A percentile compares a stretch with the other conserved stretches of the same genome.
Conservation (phyloP, 2,113 vertebrate genomes). For the Brachyhypopomus gauderio region DNA sequence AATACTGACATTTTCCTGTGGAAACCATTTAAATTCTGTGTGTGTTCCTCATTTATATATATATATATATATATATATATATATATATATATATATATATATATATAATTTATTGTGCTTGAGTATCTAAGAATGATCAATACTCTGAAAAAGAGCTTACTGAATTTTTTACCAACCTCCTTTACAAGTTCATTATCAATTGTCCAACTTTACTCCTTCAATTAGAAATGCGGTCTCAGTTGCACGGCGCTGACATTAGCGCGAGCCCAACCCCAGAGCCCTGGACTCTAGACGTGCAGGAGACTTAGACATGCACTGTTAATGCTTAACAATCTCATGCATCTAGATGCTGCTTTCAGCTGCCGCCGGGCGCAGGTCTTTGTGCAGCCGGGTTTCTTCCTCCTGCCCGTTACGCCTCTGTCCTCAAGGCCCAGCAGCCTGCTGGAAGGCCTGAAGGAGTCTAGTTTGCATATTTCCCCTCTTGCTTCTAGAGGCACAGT, state of each 20-base stretch:
- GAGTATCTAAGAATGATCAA: no score
- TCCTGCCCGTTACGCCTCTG: constrained; percentile 40
- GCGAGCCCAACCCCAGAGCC: constrained; percentile 2
- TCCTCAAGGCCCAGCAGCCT: constrained; percentile 38
- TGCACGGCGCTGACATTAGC: constrained; percentile 1
- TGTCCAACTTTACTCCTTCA: constrained; percentile 16
- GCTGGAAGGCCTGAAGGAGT: constrained; percentile 28
- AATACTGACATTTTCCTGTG: no score
- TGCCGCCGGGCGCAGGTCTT: constrained; percentile 28
- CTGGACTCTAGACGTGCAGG: neutral
- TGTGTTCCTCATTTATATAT: no score
- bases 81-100: no score
- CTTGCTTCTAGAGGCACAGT: constrained; percentile 45
- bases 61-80: no score
- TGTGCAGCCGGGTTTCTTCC: constrained; percentile 38
- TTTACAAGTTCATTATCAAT: neutral
- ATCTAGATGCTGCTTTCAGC: constrained; percentile 41
- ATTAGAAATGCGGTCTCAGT: constrained; percentile 6
- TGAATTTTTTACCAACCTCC: neutral
- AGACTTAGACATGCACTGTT: constrained; percentile 21
- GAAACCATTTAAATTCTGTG: no score
- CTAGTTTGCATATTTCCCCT: constrained; percentile 58
- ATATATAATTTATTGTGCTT: no score
- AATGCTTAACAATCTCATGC: constrained; percentile 48
- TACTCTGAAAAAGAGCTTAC: neutral